Percentiles rank a stretch among this genome's conserved stretches.
Conservation (phyloP, 1,140 invertebrate species). For the Radopholus similis region DNA sequence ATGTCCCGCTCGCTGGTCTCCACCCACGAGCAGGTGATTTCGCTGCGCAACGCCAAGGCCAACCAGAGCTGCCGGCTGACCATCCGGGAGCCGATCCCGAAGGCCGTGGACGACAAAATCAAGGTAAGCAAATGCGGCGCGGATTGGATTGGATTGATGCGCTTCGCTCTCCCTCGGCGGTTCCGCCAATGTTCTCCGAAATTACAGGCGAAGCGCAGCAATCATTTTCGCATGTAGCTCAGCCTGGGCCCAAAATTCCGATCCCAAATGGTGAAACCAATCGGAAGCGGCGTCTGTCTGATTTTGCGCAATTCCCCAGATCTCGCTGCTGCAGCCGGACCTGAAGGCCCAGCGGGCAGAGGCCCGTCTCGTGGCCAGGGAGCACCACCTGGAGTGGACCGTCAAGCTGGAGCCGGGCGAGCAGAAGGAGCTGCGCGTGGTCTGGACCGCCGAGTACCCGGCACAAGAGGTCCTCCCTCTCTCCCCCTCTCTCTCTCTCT, state of each 20-base stretch:
- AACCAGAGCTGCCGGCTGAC: constrained; percentile 55
- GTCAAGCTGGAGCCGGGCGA: constrained; percentile 21
- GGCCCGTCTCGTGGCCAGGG: constrained; percentile 18
- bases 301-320: neutral
- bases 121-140: constrained; percentile 51
- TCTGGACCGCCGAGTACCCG: constrained; percentile 15
- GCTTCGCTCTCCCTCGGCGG: neutral
- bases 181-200: neutral
- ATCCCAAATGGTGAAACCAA: too few relatives aligned
- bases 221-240: neutral
- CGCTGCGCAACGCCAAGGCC: constrained; percentile 60
- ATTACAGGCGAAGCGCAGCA: neutral
- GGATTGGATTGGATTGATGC: neutral
- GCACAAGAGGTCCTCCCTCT: neutral
- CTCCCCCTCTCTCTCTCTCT: neutral
- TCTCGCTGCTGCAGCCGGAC: constrained; percentile 26
- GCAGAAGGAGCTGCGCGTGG: constrained; percentile 26
- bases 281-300: too few relatives aligned
- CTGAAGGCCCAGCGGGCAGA: constrained; percentile 2
- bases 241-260: too few relatives aligned
- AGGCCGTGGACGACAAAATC: constrained; percentile 62
- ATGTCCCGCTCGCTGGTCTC: constrained; percentile 47
- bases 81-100: constrained; percentile 61
- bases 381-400: constrained; percentile 30
- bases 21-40: constrained; percentile 59